phyloP scores from a whole-genome alignment of 2,888 invertebrate species.

The Ormyrus labotus region DNA sequence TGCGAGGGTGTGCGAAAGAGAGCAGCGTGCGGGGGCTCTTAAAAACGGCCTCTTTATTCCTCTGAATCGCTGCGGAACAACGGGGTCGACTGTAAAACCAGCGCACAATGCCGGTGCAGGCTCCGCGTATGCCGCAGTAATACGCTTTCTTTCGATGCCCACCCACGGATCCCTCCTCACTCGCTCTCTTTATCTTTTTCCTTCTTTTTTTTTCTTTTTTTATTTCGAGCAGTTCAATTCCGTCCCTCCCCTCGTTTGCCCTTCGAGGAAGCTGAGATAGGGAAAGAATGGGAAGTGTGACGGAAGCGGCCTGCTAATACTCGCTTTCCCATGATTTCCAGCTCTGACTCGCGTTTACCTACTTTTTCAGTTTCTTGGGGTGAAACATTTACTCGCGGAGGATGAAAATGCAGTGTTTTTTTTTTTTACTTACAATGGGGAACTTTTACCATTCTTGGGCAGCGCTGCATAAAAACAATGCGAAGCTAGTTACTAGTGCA shows the following conservation, averaged over 20 bases:
- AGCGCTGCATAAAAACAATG: no score
- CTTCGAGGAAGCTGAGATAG: background rate
- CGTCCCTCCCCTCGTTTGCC: background rate
- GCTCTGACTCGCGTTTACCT: no score
- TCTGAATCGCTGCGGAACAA: slow-evolving; percentile 28
- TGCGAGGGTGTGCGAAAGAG: background rate
- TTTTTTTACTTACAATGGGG: no score
- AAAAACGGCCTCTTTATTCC: slow-evolving; percentile 40
- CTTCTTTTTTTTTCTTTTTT: slow-evolving; percentile 5
- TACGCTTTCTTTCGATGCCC: slow-evolving; percentile 31
- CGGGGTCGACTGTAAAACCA: slow-evolving; percentile 39
- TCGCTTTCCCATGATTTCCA: background rate
- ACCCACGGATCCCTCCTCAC: background rate
- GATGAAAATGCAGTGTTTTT: no score
- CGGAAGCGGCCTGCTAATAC: background rate
- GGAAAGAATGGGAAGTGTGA: background rate
- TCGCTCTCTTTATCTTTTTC: background rate
- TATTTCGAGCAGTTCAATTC: slow-evolving; percentile 22
- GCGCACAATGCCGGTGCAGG: slow-evolving; percentile 12
- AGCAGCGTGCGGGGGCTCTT: slow-evolving; percentile 17
- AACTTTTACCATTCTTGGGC: no score
- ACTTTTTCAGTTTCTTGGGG: no score
- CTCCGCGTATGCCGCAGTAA: slow-evolving; percentile 4
- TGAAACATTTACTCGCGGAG: no score
- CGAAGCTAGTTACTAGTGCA: no score